phyloP scores from a whole-genome alignment of 1,140 invertebrate species.

The Listronotus bonariensis region DNA sequence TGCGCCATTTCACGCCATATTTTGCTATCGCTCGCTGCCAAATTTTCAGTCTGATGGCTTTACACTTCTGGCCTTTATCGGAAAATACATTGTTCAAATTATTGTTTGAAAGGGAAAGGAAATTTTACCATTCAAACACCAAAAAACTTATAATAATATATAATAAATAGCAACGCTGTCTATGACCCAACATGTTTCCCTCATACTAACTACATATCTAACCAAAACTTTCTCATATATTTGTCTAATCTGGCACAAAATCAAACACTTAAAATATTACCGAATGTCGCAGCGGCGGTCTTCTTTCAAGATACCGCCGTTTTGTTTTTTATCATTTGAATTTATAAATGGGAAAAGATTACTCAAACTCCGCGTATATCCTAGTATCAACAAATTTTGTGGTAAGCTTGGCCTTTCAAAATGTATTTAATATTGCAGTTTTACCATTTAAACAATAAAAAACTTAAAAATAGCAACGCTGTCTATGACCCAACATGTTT shows the following conservation, averaged over 20 bases:
- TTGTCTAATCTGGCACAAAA: conserved; percentile 31
- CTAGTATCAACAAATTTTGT: no score
- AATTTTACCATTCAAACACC: background rate
- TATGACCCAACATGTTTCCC: no score
- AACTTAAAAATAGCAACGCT: background rate
- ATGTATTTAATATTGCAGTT: no score
- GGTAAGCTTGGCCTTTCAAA: no score
- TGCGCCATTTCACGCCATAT: conserved; percentile 18
- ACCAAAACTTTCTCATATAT: conserved; percentile 35
- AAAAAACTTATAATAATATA: background rate
- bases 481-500: no score
- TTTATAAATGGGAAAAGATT: conserved; percentile 29
- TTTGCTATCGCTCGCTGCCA: conserved; percentile 17
- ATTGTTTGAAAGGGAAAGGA: background rate
- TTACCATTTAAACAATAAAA: background rate
- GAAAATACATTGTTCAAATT: background rate
- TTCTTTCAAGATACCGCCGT: conserved; percentile 27
- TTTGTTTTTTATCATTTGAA: conserved; percentile 29
- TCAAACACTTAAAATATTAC: conserved; percentile 37
- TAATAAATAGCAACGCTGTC: no score
- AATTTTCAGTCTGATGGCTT: no score
- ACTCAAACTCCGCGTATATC: conserved; percentile 14
- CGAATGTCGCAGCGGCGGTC: conserved; percentile 23
- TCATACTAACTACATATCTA: conserved; percentile 12
- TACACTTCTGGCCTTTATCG: background rate